A percentile compares a stretch with the other conserved stretches of the same genome.
Conservation (phyloP, 2,888 invertebrate species). For the Frankliniella intonsa region DNA sequence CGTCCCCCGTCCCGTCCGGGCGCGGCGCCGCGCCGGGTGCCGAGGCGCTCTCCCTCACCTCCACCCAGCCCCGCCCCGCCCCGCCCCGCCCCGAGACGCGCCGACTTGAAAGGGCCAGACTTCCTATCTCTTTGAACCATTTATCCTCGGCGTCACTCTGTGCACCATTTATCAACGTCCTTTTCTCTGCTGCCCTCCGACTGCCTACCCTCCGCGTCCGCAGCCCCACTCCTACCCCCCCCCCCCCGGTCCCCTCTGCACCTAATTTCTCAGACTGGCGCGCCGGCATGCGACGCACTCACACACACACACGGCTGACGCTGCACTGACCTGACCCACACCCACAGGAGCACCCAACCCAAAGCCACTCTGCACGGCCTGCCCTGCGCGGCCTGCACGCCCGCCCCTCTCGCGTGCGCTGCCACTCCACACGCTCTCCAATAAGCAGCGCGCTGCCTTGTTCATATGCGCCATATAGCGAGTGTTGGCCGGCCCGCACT, state of each 20-base stretch:
- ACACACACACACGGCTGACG: neutral
- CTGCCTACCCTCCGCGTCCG: too few relatives aligned
- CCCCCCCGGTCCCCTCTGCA: neutral
- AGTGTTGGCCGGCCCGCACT: too few relatives aligned
- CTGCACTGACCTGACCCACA: too few relatives aligned
- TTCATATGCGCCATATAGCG: too few relatives aligned
- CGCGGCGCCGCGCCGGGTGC: neutral
- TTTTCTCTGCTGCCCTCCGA: neutral
- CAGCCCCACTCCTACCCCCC: neutral
- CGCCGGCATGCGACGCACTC: neutral
- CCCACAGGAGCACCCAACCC: too few relatives aligned
- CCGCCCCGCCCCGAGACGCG: neutral
- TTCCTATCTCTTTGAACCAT: constrained; percentile 1
- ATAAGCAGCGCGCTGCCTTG: neutral
- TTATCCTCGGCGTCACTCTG: constrained; percentile 10
- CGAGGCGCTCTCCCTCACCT: neutral
- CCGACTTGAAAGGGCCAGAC: neutral
- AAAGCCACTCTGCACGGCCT: too few relatives aligned
- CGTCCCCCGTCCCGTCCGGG: neutral
- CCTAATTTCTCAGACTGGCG: neutral
- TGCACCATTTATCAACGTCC: constrained; percentile 6
- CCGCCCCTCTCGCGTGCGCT: too few relatives aligned
- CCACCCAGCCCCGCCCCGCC: neutral
- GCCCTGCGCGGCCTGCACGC: too few relatives aligned
- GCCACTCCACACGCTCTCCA: neutral